Percentiles rank a stretch among this genome's conserved stretches.
Conservation (phyloP, 2,888 invertebrate species). For the Andricus curvator region DNA sequence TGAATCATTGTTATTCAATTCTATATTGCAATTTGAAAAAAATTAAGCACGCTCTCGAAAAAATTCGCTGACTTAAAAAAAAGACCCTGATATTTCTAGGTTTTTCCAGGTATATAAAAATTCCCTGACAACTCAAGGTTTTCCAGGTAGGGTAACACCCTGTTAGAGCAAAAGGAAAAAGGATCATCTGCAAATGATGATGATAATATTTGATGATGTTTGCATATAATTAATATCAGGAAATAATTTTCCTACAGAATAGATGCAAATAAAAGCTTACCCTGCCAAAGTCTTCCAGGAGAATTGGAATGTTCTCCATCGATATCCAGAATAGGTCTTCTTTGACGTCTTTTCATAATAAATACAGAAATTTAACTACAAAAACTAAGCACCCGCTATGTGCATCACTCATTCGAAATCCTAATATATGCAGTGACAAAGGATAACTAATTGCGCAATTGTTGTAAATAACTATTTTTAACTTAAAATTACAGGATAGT, state of each 20-base stretch:
- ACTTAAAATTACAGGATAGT: not conserved
- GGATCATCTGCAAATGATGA: not conserved
- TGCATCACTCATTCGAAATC: not conserved
- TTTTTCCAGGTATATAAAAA: no score
- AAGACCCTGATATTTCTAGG: no score
- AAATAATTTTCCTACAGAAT: not conserved
- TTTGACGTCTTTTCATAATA: conserved; percentile 72
- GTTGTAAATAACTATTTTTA: not conserved
- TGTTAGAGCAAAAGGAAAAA: not conserved
- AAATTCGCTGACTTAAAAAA: no score
- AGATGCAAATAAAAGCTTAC: conserved; percentile 57
- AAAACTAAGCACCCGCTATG: not conserved
- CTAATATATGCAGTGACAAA: not conserved
- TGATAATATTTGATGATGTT: no score
- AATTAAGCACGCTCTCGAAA: no score
- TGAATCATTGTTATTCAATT: no score
- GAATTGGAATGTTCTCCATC: conserved; percentile 68
- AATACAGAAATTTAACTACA: conserved; percentile 2
- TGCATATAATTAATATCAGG: not conserved
- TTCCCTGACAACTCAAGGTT: no score
- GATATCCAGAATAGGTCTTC: conserved; percentile 70
- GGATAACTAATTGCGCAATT: not conserved
- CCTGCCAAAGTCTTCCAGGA: conserved; percentile 66
- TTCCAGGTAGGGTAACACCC: no score
- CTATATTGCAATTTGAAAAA: no score